Evolutionary conservation across 2,113 vertebrate species (phyloP).

Genomic region (Sprattus sprattus): DNA sequence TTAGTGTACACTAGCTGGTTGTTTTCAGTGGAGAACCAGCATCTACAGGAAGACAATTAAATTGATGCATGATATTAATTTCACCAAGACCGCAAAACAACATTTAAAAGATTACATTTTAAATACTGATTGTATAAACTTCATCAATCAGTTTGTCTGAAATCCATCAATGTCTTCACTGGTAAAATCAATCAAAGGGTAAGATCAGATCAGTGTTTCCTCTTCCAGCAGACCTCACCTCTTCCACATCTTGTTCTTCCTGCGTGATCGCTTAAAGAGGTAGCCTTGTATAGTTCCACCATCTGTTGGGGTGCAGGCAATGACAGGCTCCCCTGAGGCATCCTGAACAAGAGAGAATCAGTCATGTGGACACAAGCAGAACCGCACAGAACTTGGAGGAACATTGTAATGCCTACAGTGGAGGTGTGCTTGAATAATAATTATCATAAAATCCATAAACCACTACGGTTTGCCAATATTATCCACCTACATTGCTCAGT

Average conservation of each 20-base stretch:
- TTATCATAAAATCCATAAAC: neutral
- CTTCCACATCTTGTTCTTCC: conserved; percentile 73
- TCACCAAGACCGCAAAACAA: neutral
- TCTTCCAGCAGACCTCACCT: conserved; percentile 53
- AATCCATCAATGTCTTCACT: neutral
- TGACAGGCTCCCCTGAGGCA: conserved; percentile 64
- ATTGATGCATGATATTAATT: neutral
- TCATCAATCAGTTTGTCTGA: neutral
- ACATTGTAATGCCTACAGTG: neutral
- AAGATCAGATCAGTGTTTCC: neutral
- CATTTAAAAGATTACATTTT: neutral
- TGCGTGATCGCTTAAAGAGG: conserved; percentile 72
- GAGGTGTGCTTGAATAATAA: too few relatives aligned
- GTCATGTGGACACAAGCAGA: neutral
- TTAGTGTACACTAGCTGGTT: conserved; percentile 72
- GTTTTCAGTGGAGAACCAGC: conserved; percentile 72
- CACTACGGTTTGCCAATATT: neutral
- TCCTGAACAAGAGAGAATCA: conserved; percentile 55
- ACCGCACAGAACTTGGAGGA: neutral
- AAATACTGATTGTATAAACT: neutral
- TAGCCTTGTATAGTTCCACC: conserved; percentile 67
- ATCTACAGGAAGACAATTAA: conserved; percentile 50
- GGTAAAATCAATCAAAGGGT: too few relatives aligned
- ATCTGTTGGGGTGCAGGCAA: conserved; percentile 43
- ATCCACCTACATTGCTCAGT: neutral